Evolutionary conservation across 2,888 invertebrate genomes (phyloP), one percentile per base, ranked within the genome.

Genomic region (Phengaris arion): DNA sequence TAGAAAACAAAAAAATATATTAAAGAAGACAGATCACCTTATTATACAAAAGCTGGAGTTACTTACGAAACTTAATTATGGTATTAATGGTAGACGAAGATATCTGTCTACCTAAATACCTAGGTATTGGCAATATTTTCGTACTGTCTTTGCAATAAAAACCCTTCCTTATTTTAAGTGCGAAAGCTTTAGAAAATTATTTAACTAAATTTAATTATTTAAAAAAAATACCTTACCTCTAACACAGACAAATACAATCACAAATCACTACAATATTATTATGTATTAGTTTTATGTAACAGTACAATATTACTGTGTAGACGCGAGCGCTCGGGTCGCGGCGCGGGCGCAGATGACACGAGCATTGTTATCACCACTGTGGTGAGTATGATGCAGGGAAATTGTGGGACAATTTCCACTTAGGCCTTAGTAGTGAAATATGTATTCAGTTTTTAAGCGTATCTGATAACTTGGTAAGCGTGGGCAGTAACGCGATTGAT

Each of bases 321-420:
- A 86, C 86, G 85, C 89, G 90, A 82, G 89, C 86, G 90, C 87
- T 83, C 88, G 83, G 83, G 83, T 82, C 85, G 86, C 78, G 83
- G 91, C 90, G 89, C 90, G 78, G 74, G 87, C 88, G 90, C 87
- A 82, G 89, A 88, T 88, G 84, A 84, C 84, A 81, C 80, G 83
- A 84, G 76, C 77, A 77, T 46, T 35, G 86, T 90, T 92, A 92
- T 91, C 92, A 89, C 85, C 85, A 88, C 85, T 76, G 79, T 68
- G 76, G 82, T 81, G 79, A 75, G 81, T 81, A 82, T 75, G 72
- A 35, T 45, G 54, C 45, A 15, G 54, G 72, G 22, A 72, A 68
- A 52, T 35, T 35, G 35, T 5, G 12, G 12, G 64, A 64, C 64
- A 45, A 15, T 64, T 64, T 64, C 35, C 64, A 12, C 3, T 35